Evolutionary conservation across 2,888 invertebrate species (phyloP), one percentile per base, ranked within the genome.

Genomic region (Brachynemurus nebulosus): DNA sequence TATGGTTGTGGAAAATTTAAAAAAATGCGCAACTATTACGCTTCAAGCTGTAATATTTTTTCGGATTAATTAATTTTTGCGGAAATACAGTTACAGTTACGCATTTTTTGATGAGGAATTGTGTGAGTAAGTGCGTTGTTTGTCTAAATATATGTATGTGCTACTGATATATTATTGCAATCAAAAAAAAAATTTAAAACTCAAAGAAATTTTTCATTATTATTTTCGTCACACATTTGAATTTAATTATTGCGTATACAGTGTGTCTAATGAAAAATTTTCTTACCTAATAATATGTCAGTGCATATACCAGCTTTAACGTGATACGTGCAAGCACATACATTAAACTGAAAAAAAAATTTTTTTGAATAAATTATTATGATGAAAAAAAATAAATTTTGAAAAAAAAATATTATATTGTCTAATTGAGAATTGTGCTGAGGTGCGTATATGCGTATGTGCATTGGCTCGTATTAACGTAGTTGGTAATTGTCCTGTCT

Each of bases 401-500:
- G n/a, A 37, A n/a, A 37, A 18, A 37, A 19, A 37, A 19, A 17
- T 6, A 27, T 6, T 14, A 18, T 19, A 18, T 37, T 37, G 33
- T 33, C 11, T 4, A 33, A 33, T 14, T 33, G n/a, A 33, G 16
- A 14, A 33, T 17, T 37, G 37, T 37, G 37, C 37, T 37, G 19
- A 37, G 37, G 18, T 37, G 37, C 37, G 37, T 37, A 37, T 37
- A 43, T 45, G 43, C 42, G 47, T 50, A 47, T 50, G 50, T 48
- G 50, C 45, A 47, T 44, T 47, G 47, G 45, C 48, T 56, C 56
- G 59, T 61, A 60, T 60, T 63, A 59, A 60, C 55, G 64, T 62
- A 63, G 57, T 65, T 65, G 65, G 64, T 65, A 65, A 65, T 62
- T 65, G 65, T 65, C 65, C 65, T 65, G 65, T 65, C 64, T 34